Conservation (phyloP, 2,113 vertebrate genomes). For the Speoplatyrhinus poulsoni region DNA sequence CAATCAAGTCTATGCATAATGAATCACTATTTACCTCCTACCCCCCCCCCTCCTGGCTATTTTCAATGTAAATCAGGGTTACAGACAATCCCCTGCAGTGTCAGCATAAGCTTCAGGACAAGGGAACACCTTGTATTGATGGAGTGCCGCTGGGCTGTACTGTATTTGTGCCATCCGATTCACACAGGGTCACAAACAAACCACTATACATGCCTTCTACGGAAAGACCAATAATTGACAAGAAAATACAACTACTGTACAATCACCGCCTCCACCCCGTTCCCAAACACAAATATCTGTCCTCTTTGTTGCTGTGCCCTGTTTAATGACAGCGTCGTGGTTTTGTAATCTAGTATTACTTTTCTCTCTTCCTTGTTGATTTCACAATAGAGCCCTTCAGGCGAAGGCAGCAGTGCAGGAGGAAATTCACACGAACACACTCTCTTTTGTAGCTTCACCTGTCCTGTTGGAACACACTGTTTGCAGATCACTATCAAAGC, state of each 20-base stretch:
- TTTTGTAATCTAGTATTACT: background rate
- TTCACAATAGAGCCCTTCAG: slow-evolving; percentile 60
- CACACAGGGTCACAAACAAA: slow-evolving; percentile 37
- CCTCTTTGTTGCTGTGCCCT: slow-evolving; percentile 30
- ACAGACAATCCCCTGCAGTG: slow-evolving; percentile 92
- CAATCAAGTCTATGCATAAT: slow-evolving; percentile 90
- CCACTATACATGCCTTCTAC: slow-evolving; percentile 15
- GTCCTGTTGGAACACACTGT: slow-evolving; percentile 64
- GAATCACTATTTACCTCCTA: slow-evolving; percentile 82
- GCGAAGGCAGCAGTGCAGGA: slow-evolving; percentile 40
- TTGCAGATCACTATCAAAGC: slow-evolving; percentile 72
- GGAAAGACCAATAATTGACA: slow-evolving; percentile 27
- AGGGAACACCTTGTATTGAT: slow-evolving; percentile 88
- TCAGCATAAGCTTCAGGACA: slow-evolving; percentile 93
- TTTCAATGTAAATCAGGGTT: slow-evolving; percentile 94
- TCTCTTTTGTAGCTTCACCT: slow-evolving; percentile 61
- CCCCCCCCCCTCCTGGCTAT: slow-evolving; percentile 82
- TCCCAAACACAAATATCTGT: slow-evolving; percentile 36
- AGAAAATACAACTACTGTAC: slow-evolving; percentile 13
- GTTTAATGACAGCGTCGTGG: slow-evolving; percentile 51
- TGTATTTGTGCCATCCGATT: slow-evolving; percentile 69
- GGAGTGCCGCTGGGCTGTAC: slow-evolving; percentile 86
- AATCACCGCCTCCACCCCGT: slow-evolving; percentile 13
- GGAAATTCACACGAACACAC: slow-evolving; percentile 49
- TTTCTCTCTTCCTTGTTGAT: slow-evolving; percentile 32